Evolutionary conservation across 2,797 vertebrate species (phyloP), one percentile per base, ranked within the genome.

Genomic region (Sciaenops ocellatus): DNA sequence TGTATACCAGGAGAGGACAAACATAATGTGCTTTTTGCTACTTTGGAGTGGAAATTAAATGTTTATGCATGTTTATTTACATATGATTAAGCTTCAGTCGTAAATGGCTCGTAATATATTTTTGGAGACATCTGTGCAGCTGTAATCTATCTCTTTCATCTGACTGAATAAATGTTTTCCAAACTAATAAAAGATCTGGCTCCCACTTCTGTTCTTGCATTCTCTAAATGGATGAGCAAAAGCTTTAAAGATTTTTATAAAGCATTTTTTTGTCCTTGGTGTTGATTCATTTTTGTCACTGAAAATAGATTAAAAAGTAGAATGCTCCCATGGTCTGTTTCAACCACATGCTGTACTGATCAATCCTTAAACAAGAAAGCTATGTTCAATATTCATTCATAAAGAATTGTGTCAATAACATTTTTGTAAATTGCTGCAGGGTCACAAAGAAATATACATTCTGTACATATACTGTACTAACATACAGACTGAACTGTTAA

Each of bases 31-130:
- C 6, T 28, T 64, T 65, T 54, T 42, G 15, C 30, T 38, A 41
- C 51, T 75, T 18, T 62, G 22, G 3, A 78, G 61, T 59, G 30
- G 1, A 50, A 78, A 78, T 74, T 0, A 51, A 67, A 46, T 44
- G 11, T 42, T 22, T 8, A 12, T 42, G 22, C 22, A 16, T 0
- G 1, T 12, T 44, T 22, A 57, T 22, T 50, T 22, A 70, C 18
- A 47, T 30, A 15, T 34, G 28, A 22, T 26, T 34, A 22, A 54
- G 30, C 65, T 38, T 17, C 18, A 54, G 18, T 20, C 20, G 2
- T 11, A 13, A 73, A 47, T 10, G 15, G 20, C 28, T 52, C 42
- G 51, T 26, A 9, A 41, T 67, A 17, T 22, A 6, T 65, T 30
- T 68, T n/a, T 50, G 20, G 68, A 54, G 52, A 63, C 11, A 1